Evolutionary conservation across 2,888 invertebrate species (phyloP), one percentile per base, ranked within the genome.

Genomic region (Heliothis peltigera): DNA sequence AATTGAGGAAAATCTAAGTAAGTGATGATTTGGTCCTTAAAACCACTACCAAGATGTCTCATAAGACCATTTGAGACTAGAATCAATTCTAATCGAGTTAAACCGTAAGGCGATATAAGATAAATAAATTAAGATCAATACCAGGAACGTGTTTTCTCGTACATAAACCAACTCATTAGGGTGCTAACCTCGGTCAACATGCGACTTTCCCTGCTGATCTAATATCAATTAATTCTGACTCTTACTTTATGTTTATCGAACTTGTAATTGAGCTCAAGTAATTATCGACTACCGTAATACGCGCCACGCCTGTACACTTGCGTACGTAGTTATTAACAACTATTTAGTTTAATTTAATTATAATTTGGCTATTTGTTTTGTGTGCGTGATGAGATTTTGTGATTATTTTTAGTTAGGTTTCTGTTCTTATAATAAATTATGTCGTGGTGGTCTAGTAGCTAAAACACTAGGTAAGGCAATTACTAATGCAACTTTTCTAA

Each of bases 191-290:
- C 55, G 65, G 67, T 69, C 70, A 72, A 59, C 79, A 61, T 70
- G 68, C 74, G 74, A 83, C 83, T 85, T 85, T 86, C 86, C 62
- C 80, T 35, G 44, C 49, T 77, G 70, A 75, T 77, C 70, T 70
- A 69, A 79, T 75, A 77, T 72, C 65, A 72, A 79, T 81, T 76
- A 80, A 83, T 81, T 81, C 80, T 69, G 46, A 80, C 81, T 80
- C 82, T 82, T 86, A 86, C 80, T 81, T 80, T 78, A 76, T 56
- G 77, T 75, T 82, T 84, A 84, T 82, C 76, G 80, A 62, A 74
- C 71, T 53, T 76, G 79, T 83, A 83, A 84, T 82, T 77, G 69
- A 75, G 66, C 62, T 58, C 66, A 48, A 69, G 71, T 80, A 82
- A 82, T 81, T 80, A 79, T 65, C 71, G 19, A 42, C 73, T 66